phyloP scores from a whole-genome alignment of 2,797 vertebrate genomes.

The Brachyalestes nurse region DNA sequence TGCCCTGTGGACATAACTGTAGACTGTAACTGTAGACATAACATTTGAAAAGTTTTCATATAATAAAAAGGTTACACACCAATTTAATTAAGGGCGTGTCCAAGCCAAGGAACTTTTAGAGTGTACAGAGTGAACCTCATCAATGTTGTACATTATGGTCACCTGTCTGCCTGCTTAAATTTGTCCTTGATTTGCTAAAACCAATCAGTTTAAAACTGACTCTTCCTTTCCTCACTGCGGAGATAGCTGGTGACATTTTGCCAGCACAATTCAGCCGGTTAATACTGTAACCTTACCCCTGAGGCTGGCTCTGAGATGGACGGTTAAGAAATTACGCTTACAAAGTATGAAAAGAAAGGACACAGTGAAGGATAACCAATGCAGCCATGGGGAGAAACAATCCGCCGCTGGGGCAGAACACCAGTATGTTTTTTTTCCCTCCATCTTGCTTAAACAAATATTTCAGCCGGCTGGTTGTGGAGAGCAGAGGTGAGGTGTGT shows the following conservation, averaged over 20 bases:
- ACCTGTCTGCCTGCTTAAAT: not conserved
- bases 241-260: not conserved
- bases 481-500: conserved; percentile 11
- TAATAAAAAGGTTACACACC: too few species aligned
- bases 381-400: not conserved
- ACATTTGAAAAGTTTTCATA: too few species aligned
- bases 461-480: conserved; percentile 12
- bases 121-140: too few species aligned
- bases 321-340: not conserved
- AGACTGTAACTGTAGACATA: too few species aligned
- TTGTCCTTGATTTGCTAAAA: not conserved
- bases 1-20: too few species aligned
- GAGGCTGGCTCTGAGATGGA: not conserved
- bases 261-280: not conserved
- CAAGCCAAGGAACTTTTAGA: too few species aligned
- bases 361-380: conserved; percentile 23
- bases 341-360: conserved; percentile 32
- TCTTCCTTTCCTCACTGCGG: not conserved
- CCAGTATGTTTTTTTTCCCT: not conserved
- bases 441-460: conserved; percentile 32
- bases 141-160: not conserved
- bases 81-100: too few species aligned
- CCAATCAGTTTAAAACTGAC: not conserved
- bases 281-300: not conserved
- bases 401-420: not conserved